These are phyloP conservation scores for Poeciliopsis prolifica DNA, from an alignment of 2,113 vertebrate genomes.

Conservation along the genomic window DNA sequence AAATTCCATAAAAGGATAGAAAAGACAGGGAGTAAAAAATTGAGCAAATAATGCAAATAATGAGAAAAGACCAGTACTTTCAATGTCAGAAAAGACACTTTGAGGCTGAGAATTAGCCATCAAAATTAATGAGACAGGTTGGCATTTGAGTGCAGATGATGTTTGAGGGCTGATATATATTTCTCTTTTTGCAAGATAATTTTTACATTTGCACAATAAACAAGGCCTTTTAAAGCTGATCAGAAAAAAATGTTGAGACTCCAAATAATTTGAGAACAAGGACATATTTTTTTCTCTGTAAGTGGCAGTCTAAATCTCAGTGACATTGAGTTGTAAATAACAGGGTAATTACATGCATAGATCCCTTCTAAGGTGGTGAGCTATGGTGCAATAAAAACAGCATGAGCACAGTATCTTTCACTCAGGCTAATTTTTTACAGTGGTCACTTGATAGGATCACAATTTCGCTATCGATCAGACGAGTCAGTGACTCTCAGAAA, in stretches of 20 bases:
- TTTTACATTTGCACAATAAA: background rate
- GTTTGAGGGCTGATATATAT: background rate
- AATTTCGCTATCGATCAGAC: slow-evolving; percentile 52
- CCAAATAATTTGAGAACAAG: background rate
- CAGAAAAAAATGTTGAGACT: background rate
- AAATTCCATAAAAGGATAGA: background rate
- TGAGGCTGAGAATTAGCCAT: background rate
- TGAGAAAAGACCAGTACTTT: background rate
- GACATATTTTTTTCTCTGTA: background rate
- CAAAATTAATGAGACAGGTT: background rate
- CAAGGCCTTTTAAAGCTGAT: background rate
- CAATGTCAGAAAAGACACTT: background rate
- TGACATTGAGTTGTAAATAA: background rate
- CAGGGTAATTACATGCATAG: background rate
- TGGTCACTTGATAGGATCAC: slow-evolving; percentile 31
- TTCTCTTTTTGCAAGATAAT: background rate
- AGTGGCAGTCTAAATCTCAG: background rate
- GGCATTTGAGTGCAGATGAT: background rate
- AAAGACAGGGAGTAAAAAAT: background rate
- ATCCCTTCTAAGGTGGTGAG: background rate
- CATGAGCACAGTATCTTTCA: background rate
- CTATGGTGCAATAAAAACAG: background rate
- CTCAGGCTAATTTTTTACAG: slow-evolving; percentile 21
- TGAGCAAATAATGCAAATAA: background rate
- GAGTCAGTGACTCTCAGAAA: slow-evolving; percentile 53